A percentile compares a stretch with the other conserved stretches of the same genome.
phyloP scores from a whole-genome alignment of 2,797 vertebrate species.

The Falco berigora region DNA sequence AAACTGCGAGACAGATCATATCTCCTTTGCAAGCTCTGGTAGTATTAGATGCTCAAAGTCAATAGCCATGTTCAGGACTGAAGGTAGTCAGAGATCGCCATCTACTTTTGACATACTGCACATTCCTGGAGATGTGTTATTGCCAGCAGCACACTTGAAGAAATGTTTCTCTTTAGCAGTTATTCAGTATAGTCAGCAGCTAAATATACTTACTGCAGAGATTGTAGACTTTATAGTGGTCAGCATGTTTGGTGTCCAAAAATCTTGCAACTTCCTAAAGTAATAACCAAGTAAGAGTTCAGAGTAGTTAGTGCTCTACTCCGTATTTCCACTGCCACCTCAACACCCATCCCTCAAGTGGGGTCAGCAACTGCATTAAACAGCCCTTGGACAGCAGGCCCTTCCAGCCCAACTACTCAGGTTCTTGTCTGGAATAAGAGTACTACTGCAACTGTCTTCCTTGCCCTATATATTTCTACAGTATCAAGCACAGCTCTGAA shows the following conservation, averaged over 20 bases:
- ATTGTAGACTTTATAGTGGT: constrained; percentile 94
- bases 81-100: background rate
- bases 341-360: fast-evolving
- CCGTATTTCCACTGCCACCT: background rate
- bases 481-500: background rate
- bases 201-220: constrained; percentile 89
- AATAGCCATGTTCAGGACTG: background rate
- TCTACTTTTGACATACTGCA: background rate
- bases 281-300: background rate
- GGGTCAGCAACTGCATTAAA: background rate
- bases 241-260: constrained; percentile 88
- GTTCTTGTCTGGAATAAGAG: background rate
- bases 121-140: background rate
- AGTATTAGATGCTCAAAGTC: background rate
- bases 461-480: background rate
- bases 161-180: background rate
- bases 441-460: background rate
- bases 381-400: background rate
- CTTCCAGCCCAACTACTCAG: background rate
- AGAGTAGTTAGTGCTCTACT: background rate
- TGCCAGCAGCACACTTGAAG: background rate
- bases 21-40: background rate
- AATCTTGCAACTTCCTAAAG: constrained; percentile 89
- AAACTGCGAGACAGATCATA: background rate
- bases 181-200: background rate